Percentiles rank a stretch among this genome's conserved stretches.
Evolutionary conservation across 64 coral and sea anemone species (phyloP).

Genomic region (Dendronephthya gigantea): DNA sequence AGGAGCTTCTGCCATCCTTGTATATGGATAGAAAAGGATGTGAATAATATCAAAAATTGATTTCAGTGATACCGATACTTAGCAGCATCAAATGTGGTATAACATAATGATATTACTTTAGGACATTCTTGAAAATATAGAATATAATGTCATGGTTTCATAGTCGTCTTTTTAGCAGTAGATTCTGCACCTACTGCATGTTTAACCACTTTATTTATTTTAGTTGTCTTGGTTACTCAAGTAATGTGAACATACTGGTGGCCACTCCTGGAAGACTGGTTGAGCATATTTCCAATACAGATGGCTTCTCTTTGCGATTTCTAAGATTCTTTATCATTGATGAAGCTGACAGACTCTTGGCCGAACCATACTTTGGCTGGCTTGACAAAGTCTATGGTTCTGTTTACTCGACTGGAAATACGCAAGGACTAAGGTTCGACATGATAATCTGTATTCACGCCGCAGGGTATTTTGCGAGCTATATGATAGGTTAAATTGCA

Average conservation of each 20-base stretch:
- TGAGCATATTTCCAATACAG: constrained; percentile 72
- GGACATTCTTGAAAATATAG: too few species aligned
- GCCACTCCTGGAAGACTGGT: constrained; percentile 82
- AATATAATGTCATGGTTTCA: too few species aligned
- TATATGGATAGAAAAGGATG: too few species aligned
- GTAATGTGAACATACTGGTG: constrained; percentile 66
- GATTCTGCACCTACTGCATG: not conserved
- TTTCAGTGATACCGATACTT: too few species aligned
- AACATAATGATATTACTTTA: too few species aligned
- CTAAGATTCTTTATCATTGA: constrained; percentile 90
- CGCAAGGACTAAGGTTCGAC: too few species aligned
- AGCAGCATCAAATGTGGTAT: too few species aligned
- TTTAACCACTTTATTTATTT: not conserved
- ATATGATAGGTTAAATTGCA: too few species aligned
- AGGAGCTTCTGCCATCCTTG: too few species aligned
- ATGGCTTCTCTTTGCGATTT: constrained; percentile 57
- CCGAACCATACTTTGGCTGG: constrained; percentile 79
- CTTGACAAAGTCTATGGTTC: constrained; percentile 56
- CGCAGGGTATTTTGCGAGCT: not conserved
- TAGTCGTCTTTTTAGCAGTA: too few species aligned
- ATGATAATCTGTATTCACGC: too few species aligned
- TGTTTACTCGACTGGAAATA: constrained; percentile 1
- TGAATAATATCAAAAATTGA: too few species aligned
- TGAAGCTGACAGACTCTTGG: constrained; percentile 83
- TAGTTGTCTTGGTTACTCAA: constrained; percentile 43